Conservation (phyloP, 2,888 invertebrate species). For the Tuta absoluta region DNA sequence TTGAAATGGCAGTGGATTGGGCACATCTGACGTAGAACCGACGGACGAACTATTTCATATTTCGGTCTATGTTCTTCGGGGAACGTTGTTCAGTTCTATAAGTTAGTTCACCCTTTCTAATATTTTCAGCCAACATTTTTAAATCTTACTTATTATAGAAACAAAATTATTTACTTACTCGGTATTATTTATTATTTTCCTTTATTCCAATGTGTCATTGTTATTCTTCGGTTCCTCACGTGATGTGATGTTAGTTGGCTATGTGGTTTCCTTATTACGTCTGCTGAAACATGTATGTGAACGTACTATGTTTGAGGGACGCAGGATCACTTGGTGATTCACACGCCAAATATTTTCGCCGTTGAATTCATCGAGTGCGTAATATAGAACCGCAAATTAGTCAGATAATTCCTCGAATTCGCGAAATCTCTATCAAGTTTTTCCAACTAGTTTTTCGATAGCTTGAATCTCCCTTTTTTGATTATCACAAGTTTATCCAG, state of each 20-base stretch:
- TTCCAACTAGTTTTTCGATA: background rate
- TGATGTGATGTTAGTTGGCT: background rate
- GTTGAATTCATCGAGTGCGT: background rate
- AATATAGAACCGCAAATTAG: background rate
- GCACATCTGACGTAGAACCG: no score
- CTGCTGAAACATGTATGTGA: background rate
- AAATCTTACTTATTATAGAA: background rate
- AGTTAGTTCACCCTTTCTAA: no score
- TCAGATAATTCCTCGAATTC: background rate
- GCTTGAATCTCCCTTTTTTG: background rate
- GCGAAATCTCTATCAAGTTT: background rate
- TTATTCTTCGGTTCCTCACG: background rate
- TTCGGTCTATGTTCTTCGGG: no score
- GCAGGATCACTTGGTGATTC: background rate
- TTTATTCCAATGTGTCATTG: background rate
- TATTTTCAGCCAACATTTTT: background rate
- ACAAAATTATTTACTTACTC: background rate
- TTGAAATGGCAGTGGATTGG: no score
- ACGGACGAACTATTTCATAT: no score
- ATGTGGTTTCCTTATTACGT: background rate
- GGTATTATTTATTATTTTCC: constrained; percentile 3
- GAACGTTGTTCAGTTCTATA: no score
- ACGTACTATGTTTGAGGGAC: background rate
- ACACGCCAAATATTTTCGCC: background rate
- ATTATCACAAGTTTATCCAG: background rate